phyloP scores from a whole-genome alignment of 2,797 vertebrate species.

The Rhabdophis nuchalis region DNA sequence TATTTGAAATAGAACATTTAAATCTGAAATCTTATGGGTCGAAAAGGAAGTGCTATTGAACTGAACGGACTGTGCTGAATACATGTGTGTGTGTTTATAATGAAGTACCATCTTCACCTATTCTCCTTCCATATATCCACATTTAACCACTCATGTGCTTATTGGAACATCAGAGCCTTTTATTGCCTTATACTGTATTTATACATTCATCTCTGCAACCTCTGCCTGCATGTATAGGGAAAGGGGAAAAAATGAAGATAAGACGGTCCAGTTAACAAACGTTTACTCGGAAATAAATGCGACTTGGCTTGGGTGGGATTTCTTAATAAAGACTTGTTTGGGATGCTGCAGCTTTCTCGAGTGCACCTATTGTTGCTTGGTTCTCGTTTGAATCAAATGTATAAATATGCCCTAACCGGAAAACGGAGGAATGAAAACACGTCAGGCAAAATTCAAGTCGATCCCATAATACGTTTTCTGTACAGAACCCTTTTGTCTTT shows the following conservation, averaged over 20 bases:
- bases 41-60: neutral
- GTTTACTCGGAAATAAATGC: neutral
- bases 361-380: neutral
- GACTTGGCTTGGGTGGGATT: neutral
- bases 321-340: neutral
- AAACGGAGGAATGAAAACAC: conserved; percentile 1
- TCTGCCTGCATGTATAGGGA: neutral
- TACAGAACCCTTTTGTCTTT: neutral
- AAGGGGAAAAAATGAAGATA: neutral
- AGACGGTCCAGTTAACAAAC: neutral
- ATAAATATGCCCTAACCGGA: neutral
- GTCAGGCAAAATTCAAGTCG: neutral
- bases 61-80: neutral
- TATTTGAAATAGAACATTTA: neutral
- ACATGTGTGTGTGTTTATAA: neutral
- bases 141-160: neutral
- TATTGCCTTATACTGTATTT: neutral
- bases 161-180: neutral
- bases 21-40: neutral
- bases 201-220: neutral
- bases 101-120: neutral
- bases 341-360: neutral
- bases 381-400: neutral
- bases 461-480: neutral
- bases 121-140: neutral